Base-by-base conservation (phyloP, 2,113 vertebrate genomes). In the Periophthalmodon schlosseri region DNA sequence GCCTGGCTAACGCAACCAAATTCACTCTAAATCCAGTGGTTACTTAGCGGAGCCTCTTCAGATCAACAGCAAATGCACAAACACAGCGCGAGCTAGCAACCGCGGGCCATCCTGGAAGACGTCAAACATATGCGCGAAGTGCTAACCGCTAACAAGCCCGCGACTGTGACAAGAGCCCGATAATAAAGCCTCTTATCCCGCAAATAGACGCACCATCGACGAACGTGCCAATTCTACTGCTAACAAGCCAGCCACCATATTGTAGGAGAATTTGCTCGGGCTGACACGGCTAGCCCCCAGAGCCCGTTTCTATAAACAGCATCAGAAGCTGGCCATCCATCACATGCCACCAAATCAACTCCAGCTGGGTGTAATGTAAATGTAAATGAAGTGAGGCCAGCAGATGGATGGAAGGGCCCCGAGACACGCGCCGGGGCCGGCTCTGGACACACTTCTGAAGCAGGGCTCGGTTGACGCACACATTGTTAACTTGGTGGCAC, bases 361-460 rank as follows among this genome's bases (percentile, higher is more conserved):
- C 85, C 80, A 83, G 86, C 85, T 87, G 85, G 83, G 77, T 88
- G 78, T 86, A 91, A 92, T 90, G 91, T 88, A 92, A 92, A 92
- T 92, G 88, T 87, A 91, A 91, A 92, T 91, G 86, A 90, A 87
- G 72, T 79, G 85, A 89, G 85, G 64, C 13, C 65, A 66, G 65
- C 57, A 60, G 57, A 60, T 60, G 57, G 28, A 63, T 34, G 57
- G 60, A 33, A 28, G 7, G 60, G 60, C 15, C 60, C 28, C 14
- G 1, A 9, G 60, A 60, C 57, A 24, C 8, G 23, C 13, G 28
- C 5, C 28, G 24, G 28, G 15, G 24, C 14, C 28, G 5, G 2
- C 28, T 28, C 23, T 34, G 24, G 60, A 34, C 60, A 63, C 57
- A 12, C 23, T 60, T 60, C 23, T 60, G 57, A 1, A 34, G 60